Evolutionary conservation across 2,888 invertebrate genomes (phyloP).

Genomic region (Imbricaverruca yamaguchii): DNA sequence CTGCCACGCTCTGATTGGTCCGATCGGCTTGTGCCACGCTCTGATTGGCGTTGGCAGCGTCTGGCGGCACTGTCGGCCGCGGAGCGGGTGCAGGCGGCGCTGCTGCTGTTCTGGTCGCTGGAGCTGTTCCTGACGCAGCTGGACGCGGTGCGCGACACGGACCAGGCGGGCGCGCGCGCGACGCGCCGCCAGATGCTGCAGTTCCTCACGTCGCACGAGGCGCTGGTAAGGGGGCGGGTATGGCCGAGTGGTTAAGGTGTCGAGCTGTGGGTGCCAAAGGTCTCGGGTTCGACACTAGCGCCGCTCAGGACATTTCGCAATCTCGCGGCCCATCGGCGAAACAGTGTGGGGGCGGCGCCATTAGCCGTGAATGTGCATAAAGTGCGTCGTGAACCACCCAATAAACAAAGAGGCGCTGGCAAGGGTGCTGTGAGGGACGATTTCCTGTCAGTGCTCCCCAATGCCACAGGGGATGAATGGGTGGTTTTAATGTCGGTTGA

Average conservation of each 20-base stretch:
- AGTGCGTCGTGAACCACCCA: no score
- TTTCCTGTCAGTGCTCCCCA: neutral
- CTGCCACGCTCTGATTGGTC: neutral
- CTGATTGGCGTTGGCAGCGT: conserved; percentile 46
- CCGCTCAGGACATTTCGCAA: no score
- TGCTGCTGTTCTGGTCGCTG: conserved; percentile 89
- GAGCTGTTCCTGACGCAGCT: conserved; percentile 86
- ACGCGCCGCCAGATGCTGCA: conserved; percentile 60
- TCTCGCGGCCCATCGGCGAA: no score
- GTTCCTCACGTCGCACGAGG: conserved; percentile 57
- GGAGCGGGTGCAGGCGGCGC: conserved; percentile 81
- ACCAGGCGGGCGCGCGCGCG: conserved; percentile 33
- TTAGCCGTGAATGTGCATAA: no score
- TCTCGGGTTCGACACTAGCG: no score
- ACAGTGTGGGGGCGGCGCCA: no score
- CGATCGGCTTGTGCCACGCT: neutral
- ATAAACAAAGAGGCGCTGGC: conserved; percentile 37
- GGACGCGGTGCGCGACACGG: conserved; percentile 55
- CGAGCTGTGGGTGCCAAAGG: no score
- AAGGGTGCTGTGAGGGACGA: neutral
- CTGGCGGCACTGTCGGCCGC: conserved; percentile 60
- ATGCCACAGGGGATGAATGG: no score
- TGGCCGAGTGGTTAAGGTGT: no score
- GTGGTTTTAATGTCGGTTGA: no score
- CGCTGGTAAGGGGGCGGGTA: no score